Base-by-base conservation (phyloP, 2,888 invertebrate genomes). In the Pilophorus perplexus region DNA sequence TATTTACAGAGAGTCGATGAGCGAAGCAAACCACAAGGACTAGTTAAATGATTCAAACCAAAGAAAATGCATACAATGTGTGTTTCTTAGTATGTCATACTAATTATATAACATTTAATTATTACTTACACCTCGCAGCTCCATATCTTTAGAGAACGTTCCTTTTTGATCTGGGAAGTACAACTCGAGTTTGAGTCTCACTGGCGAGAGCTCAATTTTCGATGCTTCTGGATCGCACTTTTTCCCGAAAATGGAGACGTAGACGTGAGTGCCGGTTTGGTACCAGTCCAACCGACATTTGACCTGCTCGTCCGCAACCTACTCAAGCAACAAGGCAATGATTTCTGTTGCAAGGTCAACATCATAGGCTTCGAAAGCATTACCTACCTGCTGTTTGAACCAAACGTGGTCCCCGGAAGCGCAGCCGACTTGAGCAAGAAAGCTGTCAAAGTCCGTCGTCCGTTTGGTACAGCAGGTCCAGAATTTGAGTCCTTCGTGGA, bases 401-500 rank as follows among this genome's bases (percentile, higher is more conserved):
- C 97, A 99, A 68, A 87, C 80, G 79, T 99, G 99, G 52, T 81
- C 81, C 3, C 95, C 97, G 66, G 82, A 81, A 3, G 83, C 81
- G 75, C 99, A 99, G 0, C 99, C 99, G 57, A 84, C 85, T 80
- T 98, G 98, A 64, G 86, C 88, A 65, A 99, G 81, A 75, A 99
- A 99, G 1, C 84, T 84, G 66, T 90, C 85, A 76, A 99, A 99
- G 76, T 99, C 98, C 0, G 92, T 87, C 0, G 98, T 98, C 74
- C 88, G 86, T 74, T 88, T 89, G 73, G 89, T 86, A 75, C 99
- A 99, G 76, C 99, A 99, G 0, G 94, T 89, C 97, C 97, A 98
- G 78, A 86, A 98, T 77, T 98, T 98, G 76, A 96, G 80, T 0
- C 96, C 97, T 80, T 98, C 97, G 74, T 98, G 97, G 77, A 98